A percentile compares a stretch with the other conserved stretches of the same genome.
Conservation (phyloP, 2,797 vertebrate genomes). For the Neopelma chrysocephalum region DNA sequence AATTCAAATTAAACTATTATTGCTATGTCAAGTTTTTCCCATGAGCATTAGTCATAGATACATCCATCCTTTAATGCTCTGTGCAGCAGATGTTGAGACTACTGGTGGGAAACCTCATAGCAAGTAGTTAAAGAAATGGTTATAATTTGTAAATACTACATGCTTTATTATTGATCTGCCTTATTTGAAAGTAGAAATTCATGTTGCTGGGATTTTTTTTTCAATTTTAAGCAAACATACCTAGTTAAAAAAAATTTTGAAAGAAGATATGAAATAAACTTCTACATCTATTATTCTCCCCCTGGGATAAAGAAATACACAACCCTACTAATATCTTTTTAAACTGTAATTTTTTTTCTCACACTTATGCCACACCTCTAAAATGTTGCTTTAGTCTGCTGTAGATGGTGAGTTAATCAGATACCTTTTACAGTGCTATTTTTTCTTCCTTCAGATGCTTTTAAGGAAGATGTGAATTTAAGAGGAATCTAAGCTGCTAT, state of each 20-base stretch:
- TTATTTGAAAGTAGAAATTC: background rate
- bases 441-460: background rate
- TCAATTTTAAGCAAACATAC: background rate
- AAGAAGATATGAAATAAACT: background rate
- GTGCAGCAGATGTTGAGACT: background rate
- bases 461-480: background rate
- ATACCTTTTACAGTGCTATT: background rate
- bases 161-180: background rate
- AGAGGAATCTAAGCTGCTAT: background rate
- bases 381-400: background rate
- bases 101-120: background rate
- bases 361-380: background rate
- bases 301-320: background rate
- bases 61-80: background rate
- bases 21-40: background rate
- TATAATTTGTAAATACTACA: background rate
- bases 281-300: background rate
- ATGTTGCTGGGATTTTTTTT: background rate
- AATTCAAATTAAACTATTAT: background rate
- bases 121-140: background rate
- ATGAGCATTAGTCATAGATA: background rate
- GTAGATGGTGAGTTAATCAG: background rate
- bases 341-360: background rate
- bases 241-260: background rate
- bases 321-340: background rate